Base-by-base conservation (phyloP, 2,888 invertebrate species). In the Gortyna flavago region DNA sequence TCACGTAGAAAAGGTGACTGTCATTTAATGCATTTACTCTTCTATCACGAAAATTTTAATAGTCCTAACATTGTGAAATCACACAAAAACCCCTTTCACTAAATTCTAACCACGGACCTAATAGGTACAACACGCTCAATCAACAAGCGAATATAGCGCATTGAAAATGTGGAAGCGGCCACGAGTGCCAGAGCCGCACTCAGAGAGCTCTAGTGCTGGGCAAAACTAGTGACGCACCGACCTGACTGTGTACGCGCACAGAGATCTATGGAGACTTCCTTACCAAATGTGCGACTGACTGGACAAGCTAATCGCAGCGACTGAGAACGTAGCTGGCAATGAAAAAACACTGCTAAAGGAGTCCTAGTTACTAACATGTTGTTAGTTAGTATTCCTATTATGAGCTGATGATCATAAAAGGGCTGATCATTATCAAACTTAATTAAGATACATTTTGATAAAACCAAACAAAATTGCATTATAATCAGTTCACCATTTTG, bases 211-310 rank as follows among this genome's bases (percentile, higher is more conserved):
- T 81, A 83, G 88, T 84, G 86, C 87, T 79, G 81, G 79, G 89
- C 93, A 91, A 91, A 93, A 93, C 93, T 92, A 89, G 88, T 87
- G 90, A 87, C 86, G 84, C 81, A 73, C 87, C 84, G 87, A 90
- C 89, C 92, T 90, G 90, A 88, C 91, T 89, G 88, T 79, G 88
- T 82, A 82, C 77, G 81, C 90, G 92, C 89, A 88, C 90, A 62
- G 11, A 70, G 25, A 29, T 0, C 73, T 7, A 0, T 90, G 74
- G 93, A 92, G 91, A 83, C 79, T 85, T 72, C 83, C 8, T 59
- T 32, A 13, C 16, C 9, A 57, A 68, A 64, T 38, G 0, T 72
- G n/a, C 2, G 18, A 8, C 3, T 48, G 8, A 38, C n/a, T n/a
- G 9, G 4, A 57, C n/a, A 32, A 32, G 3, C 8, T 38, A 8